phyloP scores from a whole-genome alignment of 1,140 invertebrate species.

The Lasioglossum albipes region DNA sequence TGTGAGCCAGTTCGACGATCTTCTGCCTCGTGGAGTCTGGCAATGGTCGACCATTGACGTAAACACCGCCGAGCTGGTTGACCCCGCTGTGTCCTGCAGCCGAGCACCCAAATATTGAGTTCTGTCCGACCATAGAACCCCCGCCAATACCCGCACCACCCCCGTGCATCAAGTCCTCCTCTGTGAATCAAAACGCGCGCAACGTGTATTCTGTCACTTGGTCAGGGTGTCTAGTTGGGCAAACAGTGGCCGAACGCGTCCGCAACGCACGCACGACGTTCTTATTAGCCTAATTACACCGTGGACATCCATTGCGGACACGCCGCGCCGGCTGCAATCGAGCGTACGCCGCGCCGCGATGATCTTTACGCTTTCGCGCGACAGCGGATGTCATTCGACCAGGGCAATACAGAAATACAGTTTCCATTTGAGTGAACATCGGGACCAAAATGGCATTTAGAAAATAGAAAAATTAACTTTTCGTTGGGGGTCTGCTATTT shows the following conservation, averaged over 20 bases:
- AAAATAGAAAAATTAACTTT: too few relatives aligned
- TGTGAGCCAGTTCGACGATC: conserved; percentile 98
- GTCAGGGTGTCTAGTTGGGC: conserved; percentile 50
- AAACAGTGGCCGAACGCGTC: conserved; percentile 39
- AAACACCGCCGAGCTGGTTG: conserved; percentile 98
- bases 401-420: too few relatives aligned
- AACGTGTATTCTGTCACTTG: conserved; percentile 59
- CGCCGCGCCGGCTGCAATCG: too few relatives aligned
- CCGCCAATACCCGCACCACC: conserved; percentile 76
- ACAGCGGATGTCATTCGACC: too few relatives aligned
- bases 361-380: too few relatives aligned
- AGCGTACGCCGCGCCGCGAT: too few relatives aligned
- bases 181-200: conserved; percentile 73
- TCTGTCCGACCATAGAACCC: conserved; percentile 80
- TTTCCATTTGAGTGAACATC: too few relatives aligned
- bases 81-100: conserved; percentile 96
- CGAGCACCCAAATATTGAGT: conserved; percentile 87
- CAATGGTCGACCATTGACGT: conserved; percentile 97
- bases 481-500: too few relatives aligned
- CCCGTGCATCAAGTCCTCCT: conserved; percentile 79
- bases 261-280: conserved; percentile 21
- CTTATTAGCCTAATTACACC: conserved; percentile 53
- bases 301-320: too few relatives aligned
- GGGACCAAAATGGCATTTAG: too few relatives aligned
- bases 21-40: conserved; percentile 98